These are phyloP conservation scores for Bradypodion pumilum DNA, from an alignment of 2,797 vertebrate species.

Conservation along the genomic window DNA sequence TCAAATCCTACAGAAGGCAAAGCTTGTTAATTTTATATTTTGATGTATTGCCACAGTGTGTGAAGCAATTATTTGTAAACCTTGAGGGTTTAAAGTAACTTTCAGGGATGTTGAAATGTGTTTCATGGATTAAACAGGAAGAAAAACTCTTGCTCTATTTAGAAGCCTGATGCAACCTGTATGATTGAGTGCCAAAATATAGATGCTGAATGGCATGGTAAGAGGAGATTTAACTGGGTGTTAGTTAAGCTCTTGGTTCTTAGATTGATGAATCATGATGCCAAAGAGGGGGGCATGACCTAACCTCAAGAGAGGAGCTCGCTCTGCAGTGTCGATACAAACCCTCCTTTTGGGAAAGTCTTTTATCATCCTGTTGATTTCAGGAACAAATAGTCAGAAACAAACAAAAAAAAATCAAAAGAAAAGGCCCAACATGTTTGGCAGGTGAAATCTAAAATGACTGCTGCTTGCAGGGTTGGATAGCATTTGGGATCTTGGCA, in stretches of 20 bases:
- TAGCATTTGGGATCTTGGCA: neutral
- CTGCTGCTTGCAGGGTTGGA: neutral
- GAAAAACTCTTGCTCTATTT: neutral
- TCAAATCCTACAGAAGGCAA: neutral
- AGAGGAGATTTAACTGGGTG: neutral
- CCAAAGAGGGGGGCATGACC: neutral
- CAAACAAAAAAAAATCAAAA: neutral
- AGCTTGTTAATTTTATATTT: neutral
- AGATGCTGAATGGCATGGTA: neutral
- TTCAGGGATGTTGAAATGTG: neutral
- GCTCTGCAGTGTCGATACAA: neutral
- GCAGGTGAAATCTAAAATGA: neutral
- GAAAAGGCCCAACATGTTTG: neutral
- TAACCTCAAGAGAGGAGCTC: neutral
- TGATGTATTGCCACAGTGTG: neutral
- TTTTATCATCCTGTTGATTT: neutral
- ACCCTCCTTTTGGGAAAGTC: neutral
- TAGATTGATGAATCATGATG: neutral
- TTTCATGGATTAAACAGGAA: neutral
- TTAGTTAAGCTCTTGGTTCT: neutral
- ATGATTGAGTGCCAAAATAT: neutral
- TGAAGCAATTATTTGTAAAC: too few relatives aligned
- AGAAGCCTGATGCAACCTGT: neutral
- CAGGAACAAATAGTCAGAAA: neutral
- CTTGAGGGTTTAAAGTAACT: too few relatives aligned